phyloP scores from a whole-genome alignment of 2,888 invertebrate genomes.

The Chorisops tibialis region DNA sequence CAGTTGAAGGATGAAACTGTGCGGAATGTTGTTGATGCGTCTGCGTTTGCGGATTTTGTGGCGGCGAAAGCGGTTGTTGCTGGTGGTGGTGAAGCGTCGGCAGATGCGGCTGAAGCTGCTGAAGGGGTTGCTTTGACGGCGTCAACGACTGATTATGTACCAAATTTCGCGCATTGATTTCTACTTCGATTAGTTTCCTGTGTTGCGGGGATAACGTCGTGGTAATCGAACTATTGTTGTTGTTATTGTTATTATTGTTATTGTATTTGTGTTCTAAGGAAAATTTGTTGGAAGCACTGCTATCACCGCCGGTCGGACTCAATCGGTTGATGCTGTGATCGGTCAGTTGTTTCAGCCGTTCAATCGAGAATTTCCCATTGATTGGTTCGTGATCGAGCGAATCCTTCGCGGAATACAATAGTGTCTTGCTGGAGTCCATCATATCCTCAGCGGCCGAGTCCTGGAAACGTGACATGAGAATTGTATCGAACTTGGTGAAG shows the following conservation, averaged over 20 bases:
- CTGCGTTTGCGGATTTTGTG: slow-evolving; percentile 9
- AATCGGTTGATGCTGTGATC: slow-evolving; percentile 47
- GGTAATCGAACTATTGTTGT: slow-evolving; percentile 34
- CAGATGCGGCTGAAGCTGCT: slow-evolving; percentile 28
- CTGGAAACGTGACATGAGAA: slow-evolving; percentile 29
- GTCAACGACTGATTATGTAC: slow-evolving; percentile 32
- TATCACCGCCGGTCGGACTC: slow-evolving; percentile 42
- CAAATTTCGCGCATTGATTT: slow-evolving; percentile 34
- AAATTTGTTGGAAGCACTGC: slow-evolving; percentile 29
- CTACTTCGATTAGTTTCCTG: slow-evolving; percentile 44
- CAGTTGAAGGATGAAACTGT: slow-evolving; percentile 1
- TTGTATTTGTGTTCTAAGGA: slow-evolving; percentile 36
- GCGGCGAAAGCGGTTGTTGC: slow-evolving; percentile 10
- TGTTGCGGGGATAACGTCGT: slow-evolving; percentile 37
- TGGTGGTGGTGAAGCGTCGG: slow-evolving; percentile 30
- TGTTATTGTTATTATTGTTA: slow-evolving; percentile 38
- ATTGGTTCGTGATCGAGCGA: slow-evolving; percentile 30
- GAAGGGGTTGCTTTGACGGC: slow-evolving; percentile 23
- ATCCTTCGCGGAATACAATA: slow-evolving; percentile 18
- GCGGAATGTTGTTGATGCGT: slow-evolving; percentile 8
- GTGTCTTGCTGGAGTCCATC: slow-evolving; percentile 9
- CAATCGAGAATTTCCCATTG: slow-evolving; percentile 47
- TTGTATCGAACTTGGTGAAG: slow-evolving; percentile 32
- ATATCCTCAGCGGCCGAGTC: not conserved
- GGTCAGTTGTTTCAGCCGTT: slow-evolving; percentile 49